Percentiles rank a stretch among this genome's conserved stretches.
phyloP scores from a whole-genome alignment of 2,797 vertebrate genomes.

The Kryptopterus vitreolus region DNA sequence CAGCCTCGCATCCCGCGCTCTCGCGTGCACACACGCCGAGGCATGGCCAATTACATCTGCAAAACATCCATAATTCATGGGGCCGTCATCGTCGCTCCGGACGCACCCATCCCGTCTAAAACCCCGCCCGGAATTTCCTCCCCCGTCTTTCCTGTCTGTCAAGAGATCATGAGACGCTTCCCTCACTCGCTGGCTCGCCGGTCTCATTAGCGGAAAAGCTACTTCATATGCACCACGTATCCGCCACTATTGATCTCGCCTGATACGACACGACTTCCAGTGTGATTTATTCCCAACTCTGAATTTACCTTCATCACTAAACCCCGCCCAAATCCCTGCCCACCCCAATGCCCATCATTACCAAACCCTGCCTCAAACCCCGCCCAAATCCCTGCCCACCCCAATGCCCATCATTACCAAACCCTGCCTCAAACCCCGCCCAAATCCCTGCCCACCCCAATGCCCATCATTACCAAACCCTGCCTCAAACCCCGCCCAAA shows the following conservation, averaged over 20 bases:
- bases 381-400: no score
- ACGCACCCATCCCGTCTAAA: neutral
- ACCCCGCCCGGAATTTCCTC: no score
- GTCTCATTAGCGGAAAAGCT: conserved; percentile 63
- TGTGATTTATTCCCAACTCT: conserved; percentile 29
- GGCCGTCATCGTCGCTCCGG: conserved; percentile 8
- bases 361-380: no score
- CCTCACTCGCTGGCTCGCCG: conserved; percentile 21
- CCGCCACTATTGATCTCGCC: conserved; percentile 66
- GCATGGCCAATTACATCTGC: conserved; percentile 18
- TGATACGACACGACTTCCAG: conserved; percentile 15
- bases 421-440: no score
- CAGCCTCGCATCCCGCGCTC: neutral
- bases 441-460: no score
- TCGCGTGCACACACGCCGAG: neutral
- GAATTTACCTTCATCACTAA: neutral
- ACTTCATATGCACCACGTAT: conserved; percentile 57
- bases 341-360: no score
- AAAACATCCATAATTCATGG: neutral
- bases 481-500: no score
- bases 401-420: no score
- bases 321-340: neutral
- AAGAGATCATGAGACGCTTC: conserved; percentile 25
- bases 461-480: no score
- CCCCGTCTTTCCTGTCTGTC: conserved; percentile 13